Evolutionary conservation across 2,113 vertebrate species (phyloP).

Genomic region (Alectura lathami): DNA sequence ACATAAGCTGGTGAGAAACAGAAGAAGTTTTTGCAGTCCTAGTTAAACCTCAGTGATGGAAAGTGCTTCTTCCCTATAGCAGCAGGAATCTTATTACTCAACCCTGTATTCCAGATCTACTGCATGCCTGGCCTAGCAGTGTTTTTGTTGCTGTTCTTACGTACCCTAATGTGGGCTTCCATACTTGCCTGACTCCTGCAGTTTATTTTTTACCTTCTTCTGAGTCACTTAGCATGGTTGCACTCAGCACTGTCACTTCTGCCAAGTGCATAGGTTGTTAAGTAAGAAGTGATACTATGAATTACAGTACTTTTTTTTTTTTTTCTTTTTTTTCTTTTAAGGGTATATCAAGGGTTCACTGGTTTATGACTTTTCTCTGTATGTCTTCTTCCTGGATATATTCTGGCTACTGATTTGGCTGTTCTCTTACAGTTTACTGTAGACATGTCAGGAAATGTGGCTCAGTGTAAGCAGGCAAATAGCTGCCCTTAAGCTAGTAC

Average conservation of each 20-base stretch:
- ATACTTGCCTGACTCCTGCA: neutral
- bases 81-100: neutral
- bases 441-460: neutral
- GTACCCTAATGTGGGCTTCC: neutral
- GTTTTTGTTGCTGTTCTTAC: neutral
- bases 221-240: neutral
- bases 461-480: neutral
- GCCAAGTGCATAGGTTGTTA: neutral
- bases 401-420: neutral
- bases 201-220: neutral
- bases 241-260: neutral
- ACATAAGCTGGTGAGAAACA: neutral
- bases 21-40: neutral
- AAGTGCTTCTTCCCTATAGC: neutral
- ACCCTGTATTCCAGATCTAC: neutral
- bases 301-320: neutral
- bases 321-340: neutral
- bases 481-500: neutral
- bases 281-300: neutral
- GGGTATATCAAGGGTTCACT: neutral
- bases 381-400: neutral
- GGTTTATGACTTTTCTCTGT: neutral
- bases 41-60: neutral
- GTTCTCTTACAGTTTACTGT: neutral
- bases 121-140: accelerated